Base-by-base conservation (phyloP, 2,113 vertebrate species). In the Lepisosteus osseus region DNA sequence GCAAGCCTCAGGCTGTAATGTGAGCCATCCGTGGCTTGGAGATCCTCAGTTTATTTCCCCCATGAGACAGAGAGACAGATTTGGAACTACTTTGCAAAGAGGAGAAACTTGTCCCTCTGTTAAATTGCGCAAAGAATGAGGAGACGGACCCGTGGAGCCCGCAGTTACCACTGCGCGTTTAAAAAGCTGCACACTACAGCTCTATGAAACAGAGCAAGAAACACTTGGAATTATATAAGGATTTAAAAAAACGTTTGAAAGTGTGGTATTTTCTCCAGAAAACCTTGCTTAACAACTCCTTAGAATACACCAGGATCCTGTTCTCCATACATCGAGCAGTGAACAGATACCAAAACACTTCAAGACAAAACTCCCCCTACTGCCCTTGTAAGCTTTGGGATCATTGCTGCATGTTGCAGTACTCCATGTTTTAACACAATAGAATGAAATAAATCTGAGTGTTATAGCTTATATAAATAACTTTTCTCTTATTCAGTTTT, bases 261-360 rank as follows among this genome's bases (percentile, higher is more conserved):
- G 14, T 14, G n/a, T 15, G 64, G 7, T 8, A 15, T 15, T 0
- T 44, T 45, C 13, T 47, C 13, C 7, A 47, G 43, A 12, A 44
- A 3, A 17, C 15, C 12, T 29, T 8, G 11, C 29, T 29, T 29
- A 29, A 29, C 29, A 29, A 29, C 29, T 29, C 29, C 29, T 29
- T 29, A 54, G 17, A 65, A 42, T 7, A 54, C 29, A 43, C 47
- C 67, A 40, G 67, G 67, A 8, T 29, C 17, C 67, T 43, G 41
- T 57, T 57, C 51, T 54, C 67, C 56, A 54, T 56, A 57, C 56
- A 69, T 56, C 54, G 54, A 69, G 67, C 67, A 57, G 67, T 57
- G 54, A 69, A 57, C 54, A 57, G 17, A 14, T 43, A 15, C 67
- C 67, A 57, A 54, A 44, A 55, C 51, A n/a, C 65, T 8, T 12